These are phyloP conservation scores for Tetramorium bicarinatum DNA, from an alignment of 2,888 invertebrate genomes.

Conservation along the genomic window DNA sequence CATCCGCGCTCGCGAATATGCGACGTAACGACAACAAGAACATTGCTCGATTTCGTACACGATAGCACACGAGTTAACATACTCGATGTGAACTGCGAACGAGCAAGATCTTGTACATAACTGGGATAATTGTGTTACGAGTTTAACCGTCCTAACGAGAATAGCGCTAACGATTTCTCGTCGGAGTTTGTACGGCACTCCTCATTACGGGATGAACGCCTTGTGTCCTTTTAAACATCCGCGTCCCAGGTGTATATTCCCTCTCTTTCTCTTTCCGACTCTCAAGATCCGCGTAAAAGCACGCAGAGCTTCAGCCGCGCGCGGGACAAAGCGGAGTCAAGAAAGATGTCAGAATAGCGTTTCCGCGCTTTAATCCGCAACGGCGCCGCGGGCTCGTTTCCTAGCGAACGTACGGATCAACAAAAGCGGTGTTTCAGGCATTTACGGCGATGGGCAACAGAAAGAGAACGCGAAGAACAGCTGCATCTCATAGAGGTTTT, in stretches of 20 bases:
- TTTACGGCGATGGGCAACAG: constrained; percentile 26
- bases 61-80: constrained; percentile 46
- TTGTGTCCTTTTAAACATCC: constrained; percentile 49
- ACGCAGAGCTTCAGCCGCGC: constrained; percentile 31
- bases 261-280: background rate
- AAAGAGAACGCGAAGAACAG: constrained; percentile 44
- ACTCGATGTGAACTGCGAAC: constrained; percentile 51
- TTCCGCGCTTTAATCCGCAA: constrained; percentile 64
- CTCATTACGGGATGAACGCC: constrained; percentile 45
- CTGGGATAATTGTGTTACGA: constrained; percentile 56
- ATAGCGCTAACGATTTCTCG: constrained; percentile 59
- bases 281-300: constrained; percentile 27
- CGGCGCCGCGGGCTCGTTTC: constrained; percentile 55
- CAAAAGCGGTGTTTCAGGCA: constrained; percentile 58
- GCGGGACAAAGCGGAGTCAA: constrained; percentile 34
- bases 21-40: constrained; percentile 16
- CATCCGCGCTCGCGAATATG: background rate
- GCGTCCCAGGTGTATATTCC: background rate
- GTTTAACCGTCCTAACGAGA: constrained; percentile 57
- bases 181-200: constrained; percentile 47
- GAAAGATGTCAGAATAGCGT: constrained; percentile 55
- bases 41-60: constrained; percentile 41
- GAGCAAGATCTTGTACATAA: constrained; percentile 56
- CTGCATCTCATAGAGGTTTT: constrained; percentile 57
- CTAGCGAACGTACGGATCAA: constrained; percentile 59